phyloP scores from a whole-genome alignment of 2,888 invertebrate genomes.

The Eulithis prunata region DNA sequence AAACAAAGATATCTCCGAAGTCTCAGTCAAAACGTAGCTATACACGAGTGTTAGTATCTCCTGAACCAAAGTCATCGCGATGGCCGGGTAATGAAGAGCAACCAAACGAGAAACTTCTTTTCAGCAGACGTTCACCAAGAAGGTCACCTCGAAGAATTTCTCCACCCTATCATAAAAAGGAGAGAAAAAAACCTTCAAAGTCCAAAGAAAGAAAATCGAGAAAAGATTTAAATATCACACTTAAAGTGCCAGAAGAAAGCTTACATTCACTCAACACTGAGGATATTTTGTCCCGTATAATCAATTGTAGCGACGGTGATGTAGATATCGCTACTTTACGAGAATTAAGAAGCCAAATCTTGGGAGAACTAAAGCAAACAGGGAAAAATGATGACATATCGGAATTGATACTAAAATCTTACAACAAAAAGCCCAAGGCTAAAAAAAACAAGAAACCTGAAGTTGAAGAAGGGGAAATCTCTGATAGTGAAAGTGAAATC shows the following conservation, averaged over 20 bases:
- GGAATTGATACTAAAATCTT: constrained; percentile 75
- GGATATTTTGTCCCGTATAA: constrained; percentile 74
- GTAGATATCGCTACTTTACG: constrained; percentile 79
- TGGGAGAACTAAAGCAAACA: constrained; percentile 76
- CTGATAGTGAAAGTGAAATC: constrained; percentile 78
- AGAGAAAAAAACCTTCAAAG: constrained; percentile 63
- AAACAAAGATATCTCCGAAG: constrained; percentile 31
- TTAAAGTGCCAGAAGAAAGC: constrained; percentile 75
- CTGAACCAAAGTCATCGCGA: constrained; percentile 53
- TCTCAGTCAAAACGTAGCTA: constrained; percentile 54
- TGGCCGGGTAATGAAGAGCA: constrained; percentile 46
- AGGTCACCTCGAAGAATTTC: constrained; percentile 58
- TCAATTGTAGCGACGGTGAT: constrained; percentile 72
- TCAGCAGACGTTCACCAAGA: constrained; percentile 61
- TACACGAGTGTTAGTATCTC: constrained; percentile 74
- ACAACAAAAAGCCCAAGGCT: constrained; percentile 51
- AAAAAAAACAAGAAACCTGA: constrained; percentile 51
- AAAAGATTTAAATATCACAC: constrained; percentile 73
- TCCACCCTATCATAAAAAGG: constrained; percentile 63
- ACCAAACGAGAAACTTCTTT: constrained; percentile 56
- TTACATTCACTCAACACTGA: constrained; percentile 70
- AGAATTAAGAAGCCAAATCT: constrained; percentile 74
- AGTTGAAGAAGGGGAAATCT: constrained; percentile 77
- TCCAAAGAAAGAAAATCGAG: constrained; percentile 44
- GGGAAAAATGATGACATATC: constrained; percentile 76